Percentiles rank a stretch among this genome's conserved stretches.
Evolutionary conservation across 37 sponge, comb jelly and placozoan genomes (phyloP).

Genomic region (Geodia barretti): DNA sequence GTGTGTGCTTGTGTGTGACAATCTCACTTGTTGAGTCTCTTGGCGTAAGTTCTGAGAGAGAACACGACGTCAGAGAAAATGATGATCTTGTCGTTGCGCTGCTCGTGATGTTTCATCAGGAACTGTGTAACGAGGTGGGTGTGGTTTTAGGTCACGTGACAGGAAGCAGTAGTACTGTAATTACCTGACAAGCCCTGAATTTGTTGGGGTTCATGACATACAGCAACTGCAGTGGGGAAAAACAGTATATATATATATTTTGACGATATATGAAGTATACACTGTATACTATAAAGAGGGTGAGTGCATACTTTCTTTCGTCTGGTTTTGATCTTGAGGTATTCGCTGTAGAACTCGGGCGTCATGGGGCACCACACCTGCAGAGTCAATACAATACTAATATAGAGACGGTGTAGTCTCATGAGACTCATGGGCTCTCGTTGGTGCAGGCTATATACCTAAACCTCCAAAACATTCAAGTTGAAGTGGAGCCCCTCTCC

Average conservation of each 20-base stretch:
- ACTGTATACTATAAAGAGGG: neutral
- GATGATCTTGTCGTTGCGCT: slow-evolving; percentile 93
- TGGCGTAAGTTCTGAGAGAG: slow-evolving; percentile 87
- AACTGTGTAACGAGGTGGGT: slow-evolving; percentile 55
- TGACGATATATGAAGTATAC: neutral
- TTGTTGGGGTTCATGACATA: slow-evolving; percentile 99
- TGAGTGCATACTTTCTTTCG: slow-evolving; percentile 74
- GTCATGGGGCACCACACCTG: slow-evolving; percentile 99
- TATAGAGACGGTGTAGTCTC: too few species aligned
- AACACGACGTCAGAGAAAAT: slow-evolving; percentile 98
- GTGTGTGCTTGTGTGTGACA: neutral
- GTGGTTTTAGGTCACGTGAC: neutral
- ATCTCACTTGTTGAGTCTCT: slow-evolving; percentile 59
- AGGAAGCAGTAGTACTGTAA: too few species aligned
- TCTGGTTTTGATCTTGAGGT: slow-evolving; percentile 81
- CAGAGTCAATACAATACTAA: neutral
- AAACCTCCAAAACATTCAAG: too few species aligned
- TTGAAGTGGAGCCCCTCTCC: too few species aligned
- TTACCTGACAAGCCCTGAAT: slow-evolving; percentile 91
- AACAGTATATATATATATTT: neutral
- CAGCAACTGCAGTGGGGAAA: slow-evolving; percentile 63
- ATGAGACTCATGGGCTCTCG: too few species aligned
- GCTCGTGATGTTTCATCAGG: slow-evolving; percentile 92
- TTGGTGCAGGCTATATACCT: too few species aligned
- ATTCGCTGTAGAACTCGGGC: slow-evolving; percentile 97